These are phyloP conservation scores for Pangasius sanitwongsei DNA, from an alignment of 2,797 vertebrate genomes.

Conservation along the genomic window DNA sequence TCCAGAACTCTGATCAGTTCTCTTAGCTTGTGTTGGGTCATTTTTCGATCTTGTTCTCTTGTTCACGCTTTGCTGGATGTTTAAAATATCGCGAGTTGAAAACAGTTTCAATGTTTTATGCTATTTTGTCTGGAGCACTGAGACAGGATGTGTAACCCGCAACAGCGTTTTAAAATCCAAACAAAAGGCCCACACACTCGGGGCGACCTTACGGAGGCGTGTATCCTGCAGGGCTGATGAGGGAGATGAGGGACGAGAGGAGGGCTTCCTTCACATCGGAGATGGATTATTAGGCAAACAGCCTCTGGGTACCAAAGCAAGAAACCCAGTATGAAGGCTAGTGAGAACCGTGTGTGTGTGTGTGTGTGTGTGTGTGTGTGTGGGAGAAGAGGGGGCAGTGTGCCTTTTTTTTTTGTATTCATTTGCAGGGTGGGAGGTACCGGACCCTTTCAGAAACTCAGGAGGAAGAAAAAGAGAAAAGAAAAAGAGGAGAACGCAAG, in stretches of 20 bases:
- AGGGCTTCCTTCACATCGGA: constrained; percentile 76
- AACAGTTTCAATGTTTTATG: not conserved
- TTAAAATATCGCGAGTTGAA: not conserved
- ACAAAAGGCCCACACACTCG: not conserved
- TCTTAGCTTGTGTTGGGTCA: not conserved
- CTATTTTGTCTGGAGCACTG: not conserved
- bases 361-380: constrained; percentile 76
- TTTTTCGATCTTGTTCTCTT: not conserved
- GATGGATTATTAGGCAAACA: constrained; percentile 84
- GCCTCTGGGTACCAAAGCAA: constrained; percentile 76
- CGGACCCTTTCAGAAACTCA: constrained; percentile 73
- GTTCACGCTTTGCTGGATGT: not conserved
- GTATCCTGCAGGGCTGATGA: constrained; percentile 6
- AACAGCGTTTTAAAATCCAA: not conserved
- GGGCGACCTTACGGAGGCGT: not conserved
- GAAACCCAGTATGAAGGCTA: constrained; percentile 70
- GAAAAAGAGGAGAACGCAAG: constrained; percentile 74
- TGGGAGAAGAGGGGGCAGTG: constrained; percentile 58
- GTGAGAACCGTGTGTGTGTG: constrained; percentile 71
- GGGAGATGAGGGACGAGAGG: not conserved
- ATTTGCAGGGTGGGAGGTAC: constrained; percentile 76
- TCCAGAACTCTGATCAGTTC: not conserved
- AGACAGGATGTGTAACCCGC: not conserved
- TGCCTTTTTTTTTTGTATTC: constrained; percentile 74
- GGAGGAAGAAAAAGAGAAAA: constrained; percentile 26